A percentile compares a stretch with the other conserved stretches of the same genome.
Evolutionary conservation across 1,140 invertebrate genomes (phyloP).

Genomic region (Ips typographus): DNA sequence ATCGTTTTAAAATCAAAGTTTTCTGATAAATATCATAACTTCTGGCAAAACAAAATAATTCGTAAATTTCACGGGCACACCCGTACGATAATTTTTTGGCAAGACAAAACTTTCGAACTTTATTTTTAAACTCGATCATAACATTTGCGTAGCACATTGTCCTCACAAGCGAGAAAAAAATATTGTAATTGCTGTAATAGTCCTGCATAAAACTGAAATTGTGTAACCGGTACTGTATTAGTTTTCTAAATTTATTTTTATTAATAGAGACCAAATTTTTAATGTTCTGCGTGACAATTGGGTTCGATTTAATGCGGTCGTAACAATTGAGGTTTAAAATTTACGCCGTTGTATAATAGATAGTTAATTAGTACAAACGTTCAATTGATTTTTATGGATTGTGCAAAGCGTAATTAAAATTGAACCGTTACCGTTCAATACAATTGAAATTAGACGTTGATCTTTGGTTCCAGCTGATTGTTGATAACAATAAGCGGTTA

Average conservation of each 20-base stretch:
- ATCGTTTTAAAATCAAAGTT: too few relatives aligned
- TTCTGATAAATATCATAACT: too few relatives aligned
- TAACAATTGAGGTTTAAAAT: not conserved
- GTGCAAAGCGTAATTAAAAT: conserved; percentile 4
- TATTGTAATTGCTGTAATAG: not conserved
- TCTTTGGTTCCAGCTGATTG: conserved; percentile 11
- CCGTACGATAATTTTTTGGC: conserved; percentile 10
- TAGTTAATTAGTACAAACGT: conserved; percentile 3
- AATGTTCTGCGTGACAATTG: not conserved
- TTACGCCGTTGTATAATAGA: conserved; percentile 1
- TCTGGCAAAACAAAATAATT: not conserved
- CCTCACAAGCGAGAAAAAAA: not conserved
- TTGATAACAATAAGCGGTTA: conserved; percentile 5
- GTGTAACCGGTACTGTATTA: not conserved
- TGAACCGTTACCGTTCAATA: not conserved
- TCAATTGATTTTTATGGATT: conserved; percentile 10
- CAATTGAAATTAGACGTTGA: conserved; percentile 12
- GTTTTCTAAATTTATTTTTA: not conserved
- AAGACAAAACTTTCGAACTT: not conserved
- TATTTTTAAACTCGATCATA: conserved; percentile 5
- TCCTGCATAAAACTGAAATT: not conserved
- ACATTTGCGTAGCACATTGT: conserved; percentile 7
- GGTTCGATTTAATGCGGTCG: not conserved
- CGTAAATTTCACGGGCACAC: not conserved
- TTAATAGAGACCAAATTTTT: not conserved